These are phyloP conservation scores for Agrypnus murinus DNA, from an alignment of 2,888 invertebrate species.

Conservation along the genomic window DNA sequence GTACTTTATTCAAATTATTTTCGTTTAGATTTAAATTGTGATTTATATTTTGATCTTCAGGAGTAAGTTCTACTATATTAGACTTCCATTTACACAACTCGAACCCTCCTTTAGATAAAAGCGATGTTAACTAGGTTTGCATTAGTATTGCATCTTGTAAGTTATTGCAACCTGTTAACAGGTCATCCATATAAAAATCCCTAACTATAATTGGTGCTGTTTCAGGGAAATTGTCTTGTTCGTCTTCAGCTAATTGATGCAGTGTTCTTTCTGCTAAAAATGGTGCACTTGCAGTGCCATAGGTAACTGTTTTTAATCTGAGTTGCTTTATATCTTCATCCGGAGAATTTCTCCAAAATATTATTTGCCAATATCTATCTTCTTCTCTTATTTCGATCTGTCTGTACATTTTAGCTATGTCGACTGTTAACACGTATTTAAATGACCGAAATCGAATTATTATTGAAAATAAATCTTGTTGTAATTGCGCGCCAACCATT, in stretches of 20 bases:
- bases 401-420: conserved; percentile 12
- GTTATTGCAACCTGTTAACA: not conserved
- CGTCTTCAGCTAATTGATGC: not conserved
- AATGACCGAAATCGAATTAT: conserved; percentile 5
- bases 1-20: no score
- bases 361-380: conserved; percentile 10
- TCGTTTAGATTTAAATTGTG: no score
- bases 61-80: no score
- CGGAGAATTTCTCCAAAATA: conserved; percentile 23
- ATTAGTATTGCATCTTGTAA: no score
- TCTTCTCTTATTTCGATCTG: conserved; percentile 10
- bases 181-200: conserved; percentile 18
- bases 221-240: not conserved
- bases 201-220: not conserved
- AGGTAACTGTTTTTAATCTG: conserved; percentile 4
- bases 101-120: no score
- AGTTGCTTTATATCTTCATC: not conserved
- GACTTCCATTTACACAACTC: no score
- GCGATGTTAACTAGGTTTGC: no score
- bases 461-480: not conserved
- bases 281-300: conserved; percentile 9
- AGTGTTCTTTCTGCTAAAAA: conserved; percentile 5
- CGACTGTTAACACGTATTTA: not conserved
- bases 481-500: not conserved
- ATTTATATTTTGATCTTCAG: no score